Percentiles rank a stretch among this genome's conserved stretches.
Conservation (phyloP, 2,797 vertebrate species). For the Crocodylus rhombifer region DNA sequence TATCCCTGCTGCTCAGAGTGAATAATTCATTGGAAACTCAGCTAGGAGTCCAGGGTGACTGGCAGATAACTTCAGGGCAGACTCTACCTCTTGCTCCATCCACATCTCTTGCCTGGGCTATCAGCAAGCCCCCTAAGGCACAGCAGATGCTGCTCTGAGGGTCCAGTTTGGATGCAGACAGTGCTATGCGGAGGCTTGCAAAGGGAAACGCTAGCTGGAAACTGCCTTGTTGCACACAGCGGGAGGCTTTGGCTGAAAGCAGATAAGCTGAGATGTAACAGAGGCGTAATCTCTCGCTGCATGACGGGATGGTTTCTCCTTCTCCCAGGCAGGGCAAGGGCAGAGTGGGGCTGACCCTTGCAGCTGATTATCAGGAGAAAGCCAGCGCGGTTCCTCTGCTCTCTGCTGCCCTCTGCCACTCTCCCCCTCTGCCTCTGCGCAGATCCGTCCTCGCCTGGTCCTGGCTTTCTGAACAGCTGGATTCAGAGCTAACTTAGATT, state of each 20-base stretch:
- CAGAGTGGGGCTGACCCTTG: background rate
- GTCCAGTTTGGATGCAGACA: background rate
- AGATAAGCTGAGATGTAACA: background rate
- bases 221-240: background rate
- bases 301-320: background rate
- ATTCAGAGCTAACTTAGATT: too few species aligned
- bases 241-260: background rate
- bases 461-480: too few species aligned
- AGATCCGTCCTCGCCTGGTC: background rate
- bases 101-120: background rate
- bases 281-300: background rate
- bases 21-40: background rate
- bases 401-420: background rate
- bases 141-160: background rate
- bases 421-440: background rate
- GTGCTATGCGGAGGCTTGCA: background rate
- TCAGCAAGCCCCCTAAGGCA: background rate
- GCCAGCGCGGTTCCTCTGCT: background rate
- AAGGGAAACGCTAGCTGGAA: background rate
- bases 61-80: background rate
- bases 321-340: background rate
- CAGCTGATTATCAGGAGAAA: background rate
- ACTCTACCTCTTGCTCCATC: background rate
- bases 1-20: background rate
- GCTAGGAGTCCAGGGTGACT: background rate